A percentile compares a stretch with the other conserved stretches of the same genome.
Evolutionary conservation across 37 sponge, comb jelly and placozoan genomes (phyloP).

Genomic region (Oopsacas minuta): DNA sequence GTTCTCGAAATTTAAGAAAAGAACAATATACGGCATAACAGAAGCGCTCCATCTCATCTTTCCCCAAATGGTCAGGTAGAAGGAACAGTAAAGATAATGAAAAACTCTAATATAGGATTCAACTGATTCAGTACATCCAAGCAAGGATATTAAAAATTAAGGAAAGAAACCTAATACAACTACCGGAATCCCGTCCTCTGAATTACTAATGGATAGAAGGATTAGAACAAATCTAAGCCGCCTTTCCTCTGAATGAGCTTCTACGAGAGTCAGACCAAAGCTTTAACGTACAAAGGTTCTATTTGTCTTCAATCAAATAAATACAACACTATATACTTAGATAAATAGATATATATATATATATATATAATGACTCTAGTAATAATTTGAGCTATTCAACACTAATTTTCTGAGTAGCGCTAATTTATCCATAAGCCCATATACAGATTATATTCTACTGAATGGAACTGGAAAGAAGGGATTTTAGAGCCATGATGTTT

Average conservation of each 20-base stretch:
- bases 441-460: too few species aligned
- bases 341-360: too few species aligned
- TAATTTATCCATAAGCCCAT: too few species aligned
- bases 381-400: too few species aligned
- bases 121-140: not conserved
- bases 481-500: too few species aligned
- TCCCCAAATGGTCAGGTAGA: conserved; percentile 32
- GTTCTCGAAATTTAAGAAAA: conserved; percentile 12
- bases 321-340: too few species aligned
- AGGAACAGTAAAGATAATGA: conserved; percentile 30
- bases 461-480: too few species aligned
- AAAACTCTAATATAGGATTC: conserved; percentile 15
- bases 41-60: conserved; percentile 25
- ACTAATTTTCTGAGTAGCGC: too few species aligned
- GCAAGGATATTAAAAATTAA: conserved; percentile 23
- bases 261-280: too few species aligned
- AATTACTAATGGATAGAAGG: conserved; percentile 27
- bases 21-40: conserved; percentile 24
- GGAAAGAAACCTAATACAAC: conserved; percentile 23
- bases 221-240: conserved; percentile 16
- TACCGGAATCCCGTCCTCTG: conserved; percentile 18
- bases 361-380: too few species aligned
- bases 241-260: conserved; percentile 12
- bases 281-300: too few species aligned
- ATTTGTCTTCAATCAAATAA: too few species aligned